Percentiles rank a stretch among this genome's conserved stretches.
These are phyloP conservation scores for Apotomis turbidana DNA, from an alignment of 2,888 invertebrate species.

Conservation along the genomic window DNA sequence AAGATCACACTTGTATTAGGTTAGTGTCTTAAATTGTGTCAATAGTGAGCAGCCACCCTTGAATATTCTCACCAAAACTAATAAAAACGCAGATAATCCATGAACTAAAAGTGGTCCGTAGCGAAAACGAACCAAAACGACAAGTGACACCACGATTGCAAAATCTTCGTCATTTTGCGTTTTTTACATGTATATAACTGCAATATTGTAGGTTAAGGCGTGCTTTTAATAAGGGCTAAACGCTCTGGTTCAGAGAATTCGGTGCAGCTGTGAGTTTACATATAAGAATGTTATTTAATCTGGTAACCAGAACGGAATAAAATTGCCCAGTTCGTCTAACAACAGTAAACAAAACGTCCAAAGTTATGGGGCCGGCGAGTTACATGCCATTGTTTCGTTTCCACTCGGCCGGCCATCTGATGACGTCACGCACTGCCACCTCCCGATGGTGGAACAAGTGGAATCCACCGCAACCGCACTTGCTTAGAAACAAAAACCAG, in stretches of 20 bases:
- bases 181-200: no score
- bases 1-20: no score
- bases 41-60: no score
- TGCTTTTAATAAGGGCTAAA: not conserved
- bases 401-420: conserved; percentile 71
- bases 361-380: conserved; percentile 56
- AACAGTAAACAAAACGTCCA: conserved; percentile 50
- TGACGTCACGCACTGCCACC: conserved; percentile 76
- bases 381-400: conserved; percentile 63
- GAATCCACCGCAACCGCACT: conserved; percentile 44
- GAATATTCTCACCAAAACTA: not conserved
- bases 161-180: no score
- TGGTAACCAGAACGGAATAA: conserved; percentile 30
- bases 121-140: no score
- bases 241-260: not conserved
- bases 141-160: not conserved
- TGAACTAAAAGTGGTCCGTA: no score
- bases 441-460: conserved; percentile 62
- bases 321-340: conserved; percentile 38
- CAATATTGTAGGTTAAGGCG: no score
- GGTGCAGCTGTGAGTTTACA: not conserved
- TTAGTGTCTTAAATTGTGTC: no score
- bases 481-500: conserved; percentile 32
- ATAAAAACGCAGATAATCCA: not conserved
- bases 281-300: conserved; percentile 20